A percentile compares a stretch with the other conserved stretches of the same genome.
Evolutionary conservation across 2,797 vertebrate genomes (phyloP).

Genomic region (Anguilla megastoma): DNA sequence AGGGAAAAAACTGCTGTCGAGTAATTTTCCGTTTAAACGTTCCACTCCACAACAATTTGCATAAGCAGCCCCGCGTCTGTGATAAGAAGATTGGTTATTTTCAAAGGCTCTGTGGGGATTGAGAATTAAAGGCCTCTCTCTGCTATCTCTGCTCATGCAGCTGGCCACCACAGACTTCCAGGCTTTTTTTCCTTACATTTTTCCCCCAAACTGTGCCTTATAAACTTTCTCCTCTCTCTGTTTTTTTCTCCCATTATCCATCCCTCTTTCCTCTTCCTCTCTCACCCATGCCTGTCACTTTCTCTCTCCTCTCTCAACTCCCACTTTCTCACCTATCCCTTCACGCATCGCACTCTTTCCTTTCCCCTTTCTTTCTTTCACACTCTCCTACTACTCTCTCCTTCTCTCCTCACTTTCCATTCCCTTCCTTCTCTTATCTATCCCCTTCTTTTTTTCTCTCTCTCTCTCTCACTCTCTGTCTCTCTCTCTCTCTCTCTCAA

Average conservation of each 20-base stretch:
- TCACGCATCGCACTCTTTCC: conserved; percentile 46
- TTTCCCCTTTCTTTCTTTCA: conserved; percentile 46
- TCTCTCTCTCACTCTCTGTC: conserved; percentile 52
- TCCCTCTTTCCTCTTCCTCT: background rate
- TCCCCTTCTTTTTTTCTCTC: conserved; percentile 35
- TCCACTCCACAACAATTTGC: conserved; percentile 91
- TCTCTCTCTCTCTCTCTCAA: conserved; percentile 52
- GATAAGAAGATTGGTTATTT: conserved; percentile 96
- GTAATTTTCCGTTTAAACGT: conserved; percentile 90
- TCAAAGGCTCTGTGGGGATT: conserved; percentile 85
- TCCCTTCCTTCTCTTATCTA: conserved; percentile 58
- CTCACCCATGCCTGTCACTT: conserved; percentile 54
- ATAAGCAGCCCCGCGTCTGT: conserved; percentile 89
- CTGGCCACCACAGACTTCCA: conserved; percentile 82
- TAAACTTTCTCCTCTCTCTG: conserved; percentile 70
- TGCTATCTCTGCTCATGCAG: conserved; percentile 84
- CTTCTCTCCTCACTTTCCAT: conserved; percentile 54
- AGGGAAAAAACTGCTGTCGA: conserved; percentile 78
- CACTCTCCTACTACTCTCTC: conserved; percentile 28
- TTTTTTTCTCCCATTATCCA: background rate
- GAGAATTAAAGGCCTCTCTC: conserved; percentile 86
- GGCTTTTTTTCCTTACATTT: conserved; percentile 71
- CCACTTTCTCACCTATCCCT: background rate
- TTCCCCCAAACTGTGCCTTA: conserved; percentile 74
- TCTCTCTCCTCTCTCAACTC: background rate